phyloP scores from a whole-genome alignment of 2,797 vertebrate species.

The Gadopsis marmoratus region DNA sequence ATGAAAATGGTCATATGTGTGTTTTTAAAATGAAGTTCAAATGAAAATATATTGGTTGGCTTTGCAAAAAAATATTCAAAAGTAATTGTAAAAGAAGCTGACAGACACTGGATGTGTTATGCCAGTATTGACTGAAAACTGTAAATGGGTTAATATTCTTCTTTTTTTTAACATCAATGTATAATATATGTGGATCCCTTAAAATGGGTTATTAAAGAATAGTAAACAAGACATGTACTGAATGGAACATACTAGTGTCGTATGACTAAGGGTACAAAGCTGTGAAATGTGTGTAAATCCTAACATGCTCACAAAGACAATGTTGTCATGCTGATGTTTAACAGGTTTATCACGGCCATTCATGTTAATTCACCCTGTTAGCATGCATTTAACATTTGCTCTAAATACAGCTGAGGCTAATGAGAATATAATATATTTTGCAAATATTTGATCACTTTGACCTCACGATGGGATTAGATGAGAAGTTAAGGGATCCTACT shows the following conservation, averaged over 20 bases:
- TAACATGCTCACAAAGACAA: too few species aligned
- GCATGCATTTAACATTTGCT: neutral
- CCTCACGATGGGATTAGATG: neutral
- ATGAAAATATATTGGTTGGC: neutral
- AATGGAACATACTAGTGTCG: too few species aligned
- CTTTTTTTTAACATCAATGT: too few species aligned
- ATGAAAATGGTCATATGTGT: neutral
- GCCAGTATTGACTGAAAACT: neutral
- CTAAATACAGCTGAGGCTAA: neutral
- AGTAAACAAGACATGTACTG: too few species aligned
- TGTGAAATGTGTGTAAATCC: too few species aligned
- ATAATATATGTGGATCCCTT: too few species aligned
- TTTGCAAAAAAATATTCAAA: slow-evolving; percentile 4
- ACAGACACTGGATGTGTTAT: neutral
- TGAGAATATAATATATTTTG: neutral
- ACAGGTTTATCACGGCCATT: too few species aligned
- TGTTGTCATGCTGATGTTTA: too few species aligned
- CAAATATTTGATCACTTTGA: neutral
- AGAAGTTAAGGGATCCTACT: neutral
- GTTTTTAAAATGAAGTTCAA: too few species aligned
- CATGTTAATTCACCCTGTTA: neutral
- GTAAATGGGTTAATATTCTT: neutral
- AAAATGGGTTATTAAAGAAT: too few species aligned
- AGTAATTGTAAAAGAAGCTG: neutral
- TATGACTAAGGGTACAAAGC: too few species aligned